Base-by-base conservation (phyloP, 2,797 vertebrate species). In the Holocentrus rufus region DNA sequence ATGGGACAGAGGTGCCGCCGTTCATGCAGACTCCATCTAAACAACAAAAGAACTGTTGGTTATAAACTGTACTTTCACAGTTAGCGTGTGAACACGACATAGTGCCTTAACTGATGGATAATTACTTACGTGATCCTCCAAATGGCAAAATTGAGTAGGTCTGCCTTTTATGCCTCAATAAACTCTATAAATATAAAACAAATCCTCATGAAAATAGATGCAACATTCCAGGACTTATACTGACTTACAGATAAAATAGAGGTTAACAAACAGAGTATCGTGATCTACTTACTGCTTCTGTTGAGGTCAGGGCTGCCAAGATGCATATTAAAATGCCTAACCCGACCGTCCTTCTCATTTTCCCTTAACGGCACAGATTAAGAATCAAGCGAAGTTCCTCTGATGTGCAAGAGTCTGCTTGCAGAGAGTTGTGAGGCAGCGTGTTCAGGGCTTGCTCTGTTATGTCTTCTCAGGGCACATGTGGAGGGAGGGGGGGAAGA, bases 11-110 rank as follows among this genome's bases (percentile, higher is more conserved):
- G 0, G 52, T 69, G 34, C 90, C 93, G 20, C 91, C 91, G 0
- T 93, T 89, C 0, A 89, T 74, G 74, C 92, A 93, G 34, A 70
- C 6, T 1, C 8, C 74, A 46, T 36, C 86, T 88, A 0, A 52
- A 57, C 17, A 49, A 61, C 20, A 47, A 7, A 59, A 1, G 2
- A 39, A 20, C 59, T 0, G 9, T 46, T 31, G 14, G 60, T 39
- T 17, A 15, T 36, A 22, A 60, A 36, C 31, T 7, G 1, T 60
- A 10, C 31, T 34, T 5, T 34, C 5, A 34, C 31, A 25, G 8
- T 27, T 10, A 25, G 14, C 1, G 5, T 27, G 23, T 54, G 53
- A 54, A 23, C 17, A 53, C 1, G 6, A 11, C 11, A 31, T 0
- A 56, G 15, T 46, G 31, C 52, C 0, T 3, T 6, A 10, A 34